phyloP scores from a whole-genome alignment of 2,797 vertebrate genomes.

The Etheostoma nigrum region DNA sequence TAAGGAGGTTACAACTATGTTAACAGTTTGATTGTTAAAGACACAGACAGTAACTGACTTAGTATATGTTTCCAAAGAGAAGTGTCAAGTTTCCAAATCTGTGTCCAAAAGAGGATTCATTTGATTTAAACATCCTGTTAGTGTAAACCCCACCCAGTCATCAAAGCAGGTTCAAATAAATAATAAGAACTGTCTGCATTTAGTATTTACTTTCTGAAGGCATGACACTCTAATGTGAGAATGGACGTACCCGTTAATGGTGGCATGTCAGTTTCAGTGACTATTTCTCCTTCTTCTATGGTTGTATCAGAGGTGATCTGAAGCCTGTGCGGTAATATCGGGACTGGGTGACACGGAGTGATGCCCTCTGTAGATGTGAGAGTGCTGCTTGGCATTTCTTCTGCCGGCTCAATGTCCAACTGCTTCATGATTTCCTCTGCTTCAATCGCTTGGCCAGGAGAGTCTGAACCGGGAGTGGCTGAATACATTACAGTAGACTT shows the following conservation, averaged over 20 bases:
- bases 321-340: slow-evolving; percentile 77
- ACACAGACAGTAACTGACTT: neutral
- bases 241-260: slow-evolving; percentile 85
- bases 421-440: slow-evolving; percentile 98
- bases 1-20: neutral
- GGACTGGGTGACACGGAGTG: slow-evolving; percentile 83
- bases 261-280: slow-evolving; percentile 91
- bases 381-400: slow-evolving; percentile 93
- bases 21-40: neutral
- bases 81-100: neutral
- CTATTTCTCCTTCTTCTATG: slow-evolving; percentile 89
- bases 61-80: neutral
- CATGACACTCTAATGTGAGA: neutral
- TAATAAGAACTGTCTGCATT: neutral
- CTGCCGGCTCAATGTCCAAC: slow-evolving; percentile 95
- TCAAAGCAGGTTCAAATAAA: neutral
- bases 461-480: slow-evolving; percentile 95
- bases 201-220: neutral
- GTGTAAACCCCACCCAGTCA: neutral
- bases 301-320: slow-evolving; percentile 77
- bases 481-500: neutral
- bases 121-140: neutral
- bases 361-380: slow-evolving; percentile 82
- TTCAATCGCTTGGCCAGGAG: slow-evolving; percentile 94
- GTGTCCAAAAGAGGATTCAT: neutral